These are phyloP conservation scores for Onychorhynchus coronatus DNA, from an alignment of 2,113 vertebrate genomes.

Conservation along the genomic window DNA sequence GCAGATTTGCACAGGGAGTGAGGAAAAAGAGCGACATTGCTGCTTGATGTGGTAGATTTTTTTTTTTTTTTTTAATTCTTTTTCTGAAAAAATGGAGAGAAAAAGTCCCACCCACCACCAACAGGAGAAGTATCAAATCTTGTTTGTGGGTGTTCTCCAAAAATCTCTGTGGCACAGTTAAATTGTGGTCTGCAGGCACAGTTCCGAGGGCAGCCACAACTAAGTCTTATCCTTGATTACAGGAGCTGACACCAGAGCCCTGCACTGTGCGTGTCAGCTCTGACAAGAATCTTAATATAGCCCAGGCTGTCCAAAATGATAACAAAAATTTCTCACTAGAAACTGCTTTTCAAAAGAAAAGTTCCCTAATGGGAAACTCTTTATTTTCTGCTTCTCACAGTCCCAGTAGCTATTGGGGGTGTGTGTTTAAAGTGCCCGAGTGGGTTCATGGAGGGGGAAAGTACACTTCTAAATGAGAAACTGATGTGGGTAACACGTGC, in stretches of 20 bases:
- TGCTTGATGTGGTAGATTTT: slow-evolving; percentile 37
- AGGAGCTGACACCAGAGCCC: slow-evolving; percentile 16
- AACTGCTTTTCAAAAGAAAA: neutral
- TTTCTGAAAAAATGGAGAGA: neutral
- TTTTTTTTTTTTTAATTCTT: neutral
- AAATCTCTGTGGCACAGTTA: slow-evolving; percentile 55
- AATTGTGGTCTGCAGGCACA: slow-evolving; percentile 39
- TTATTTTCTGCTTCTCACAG: slow-evolving; percentile 65
- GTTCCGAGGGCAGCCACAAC: slow-evolving; percentile 37
- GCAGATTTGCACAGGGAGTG: neutral
- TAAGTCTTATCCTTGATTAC: neutral
- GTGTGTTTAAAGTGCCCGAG: neutral
- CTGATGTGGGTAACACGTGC: neutral
- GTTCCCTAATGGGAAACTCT: neutral
- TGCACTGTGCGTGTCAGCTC: neutral
- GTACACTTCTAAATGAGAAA: neutral
- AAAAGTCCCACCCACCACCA: neutral
- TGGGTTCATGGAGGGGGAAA: neutral
- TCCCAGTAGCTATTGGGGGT: slow-evolving; percentile 46
- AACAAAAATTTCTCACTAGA: neutral
- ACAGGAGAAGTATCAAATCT: neutral
- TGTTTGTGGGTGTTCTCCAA: neutral
- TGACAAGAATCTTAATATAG: neutral
- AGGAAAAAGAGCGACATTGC: neutral
- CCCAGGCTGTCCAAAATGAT: slow-evolving; percentile 1